Percentiles rank a stretch among this genome's conserved stretches.
Conservation (phyloP, 2,113 vertebrate genomes). For the Dissostichus mawsoni region DNA sequence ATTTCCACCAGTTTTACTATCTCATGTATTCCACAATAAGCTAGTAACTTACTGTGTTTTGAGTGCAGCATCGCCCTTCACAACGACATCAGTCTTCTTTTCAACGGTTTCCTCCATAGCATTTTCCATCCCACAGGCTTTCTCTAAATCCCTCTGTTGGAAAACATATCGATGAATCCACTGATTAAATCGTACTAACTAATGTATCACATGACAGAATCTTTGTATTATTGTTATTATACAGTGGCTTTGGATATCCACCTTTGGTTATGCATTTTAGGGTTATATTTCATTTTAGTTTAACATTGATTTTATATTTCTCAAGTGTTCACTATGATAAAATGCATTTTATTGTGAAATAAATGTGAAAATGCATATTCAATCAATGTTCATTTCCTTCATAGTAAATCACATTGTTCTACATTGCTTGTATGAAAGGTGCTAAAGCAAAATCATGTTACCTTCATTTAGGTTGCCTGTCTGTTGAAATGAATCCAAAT, state of each 20-base stretch:
- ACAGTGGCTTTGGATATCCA: no score
- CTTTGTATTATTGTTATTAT: background rate
- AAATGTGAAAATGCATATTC: no score
- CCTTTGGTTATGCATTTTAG: no score
- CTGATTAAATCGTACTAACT: background rate
- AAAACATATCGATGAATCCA: conserved; percentile 10
- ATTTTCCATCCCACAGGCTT: conserved; percentile 61
- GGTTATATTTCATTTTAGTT: no score
- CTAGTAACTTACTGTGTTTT: conserved; percentile 76
- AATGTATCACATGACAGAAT: background rate
- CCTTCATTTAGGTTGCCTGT: background rate
- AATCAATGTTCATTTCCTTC: no score
- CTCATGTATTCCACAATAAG: background rate
- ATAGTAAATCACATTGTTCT: no score
- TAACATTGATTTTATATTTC: no score
- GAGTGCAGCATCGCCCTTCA: conserved; percentile 77
- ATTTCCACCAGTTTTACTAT: background rate
- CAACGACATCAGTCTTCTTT: conserved; percentile 7
- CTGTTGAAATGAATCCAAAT: background rate
- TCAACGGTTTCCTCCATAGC: conserved; percentile 17
- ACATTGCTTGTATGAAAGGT: no score
- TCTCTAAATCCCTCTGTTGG: background rate
- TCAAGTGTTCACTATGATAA: no score
- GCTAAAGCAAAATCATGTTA: fast-evolving
- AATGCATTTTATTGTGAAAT: no score